Base-by-base conservation (phyloP, 2,113 vertebrate genomes). In the Isurus oxyrinchus region DNA sequence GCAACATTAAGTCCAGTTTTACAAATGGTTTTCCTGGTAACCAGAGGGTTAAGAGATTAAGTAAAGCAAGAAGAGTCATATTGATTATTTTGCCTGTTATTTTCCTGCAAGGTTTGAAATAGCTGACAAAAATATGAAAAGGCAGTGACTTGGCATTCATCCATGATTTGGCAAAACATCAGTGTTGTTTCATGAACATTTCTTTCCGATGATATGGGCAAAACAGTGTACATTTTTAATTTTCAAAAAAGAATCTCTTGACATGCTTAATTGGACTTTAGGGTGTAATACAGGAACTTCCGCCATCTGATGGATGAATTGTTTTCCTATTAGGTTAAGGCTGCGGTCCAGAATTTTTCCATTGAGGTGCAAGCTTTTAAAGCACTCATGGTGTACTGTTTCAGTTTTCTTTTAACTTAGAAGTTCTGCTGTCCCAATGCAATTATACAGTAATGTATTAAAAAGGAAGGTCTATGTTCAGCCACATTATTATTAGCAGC, bases 241-340 rank as follows among this genome's bases (percentile, higher is more conserved):
- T 96, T 96, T 97, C 97, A 97, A 96, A 96, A 97, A 97, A 97
- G 97, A 97, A 97, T 98, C 97, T 97, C 97, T 97, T 97, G 97
- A 97, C 96, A 96, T 97, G 97, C 97, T 97, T 97, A 97, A 97
- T 97, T 97, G 97, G 97, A 98, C 97, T 96, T 97, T 96, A 97
- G 97, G 97, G 97, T 97, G 96, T 98, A 97, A 98, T 98, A 97
- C 97, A 97, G 97, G 98, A 98, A 98, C 97, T 98, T 98, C 97
- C 97, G 97, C 98, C 97, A 97, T 97, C 86, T 96, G 97, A 97
- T 97, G 97, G 97, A 97, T 98, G 98, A 97, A 97, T 98, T 98
- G 97, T 98, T 98, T 99, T 98, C 98, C 98, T 98, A 98, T 98
- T 98, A 98, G 98, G 98, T 98, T 98, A 97, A 97, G 97, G 97